Percentiles rank a stretch among this genome's conserved stretches.
Evolutionary conservation across 2,888 invertebrate species (phyloP).

Genomic region (Neoitamus cyanurus): DNA sequence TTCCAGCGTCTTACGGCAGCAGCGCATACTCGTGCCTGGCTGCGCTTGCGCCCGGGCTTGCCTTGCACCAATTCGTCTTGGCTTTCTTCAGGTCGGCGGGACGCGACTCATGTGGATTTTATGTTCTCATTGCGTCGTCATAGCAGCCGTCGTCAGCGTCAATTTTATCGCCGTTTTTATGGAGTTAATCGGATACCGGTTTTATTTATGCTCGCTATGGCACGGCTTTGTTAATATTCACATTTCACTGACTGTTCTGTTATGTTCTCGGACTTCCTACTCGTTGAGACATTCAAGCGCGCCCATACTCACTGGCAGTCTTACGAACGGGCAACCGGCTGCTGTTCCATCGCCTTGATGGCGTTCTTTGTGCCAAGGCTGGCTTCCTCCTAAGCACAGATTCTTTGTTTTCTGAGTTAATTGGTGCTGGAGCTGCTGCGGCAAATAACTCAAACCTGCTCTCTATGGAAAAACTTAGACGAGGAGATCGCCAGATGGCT

Average conservation of each 20-base stretch:
- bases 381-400: neutral
- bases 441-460: neutral
- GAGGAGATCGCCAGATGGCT: neutral
- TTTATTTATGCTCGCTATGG: constrained; percentile 15
- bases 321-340: neutral
- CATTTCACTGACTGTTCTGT: constrained; percentile 18
- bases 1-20: neutral
- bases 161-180: constrained; percentile 15
- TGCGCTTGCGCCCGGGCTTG: neutral
- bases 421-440: neutral
- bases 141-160: neutral
- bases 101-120: neutral
- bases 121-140: neutral
- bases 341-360: neutral
- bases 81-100: neutral
- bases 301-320: neutral
- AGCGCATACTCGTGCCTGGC: neutral
- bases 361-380: constrained; percentile 18
- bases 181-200: constrained; percentile 23
- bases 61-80: constrained; percentile 4
- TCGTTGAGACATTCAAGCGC: neutral
- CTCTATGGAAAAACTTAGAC: neutral
- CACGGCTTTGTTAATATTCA: constrained; percentile 3
- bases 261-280: constrained; percentile 12
- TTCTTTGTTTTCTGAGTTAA: constrained; percentile 15